A percentile compares a stretch with the other conserved stretches of the same genome.
Evolutionary conservation across 2,113 vertebrate species (phyloP).

Genomic region (Kryptolebias marmoratus): DNA sequence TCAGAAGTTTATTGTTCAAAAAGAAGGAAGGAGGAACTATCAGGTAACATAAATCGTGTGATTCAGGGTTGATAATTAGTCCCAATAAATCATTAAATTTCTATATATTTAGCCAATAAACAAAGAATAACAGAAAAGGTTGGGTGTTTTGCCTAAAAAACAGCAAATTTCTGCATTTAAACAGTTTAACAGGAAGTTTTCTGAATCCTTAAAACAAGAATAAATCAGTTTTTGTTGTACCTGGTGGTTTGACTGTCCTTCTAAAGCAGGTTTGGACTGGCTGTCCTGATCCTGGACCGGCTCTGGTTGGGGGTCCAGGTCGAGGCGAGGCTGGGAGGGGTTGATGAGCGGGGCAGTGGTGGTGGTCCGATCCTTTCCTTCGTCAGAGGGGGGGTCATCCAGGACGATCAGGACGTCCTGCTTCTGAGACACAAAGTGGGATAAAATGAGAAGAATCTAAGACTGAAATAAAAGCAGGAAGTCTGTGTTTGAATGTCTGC

Average conservation of each 20-base stretch:
- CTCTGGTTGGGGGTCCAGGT: constrained; percentile 50
- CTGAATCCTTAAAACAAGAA: too few relatives aligned
- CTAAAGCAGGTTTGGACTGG: constrained; percentile 41
- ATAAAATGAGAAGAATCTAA: background rate
- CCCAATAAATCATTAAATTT: too few relatives aligned
- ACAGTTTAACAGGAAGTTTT: background rate
- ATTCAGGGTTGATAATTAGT: too few relatives aligned
- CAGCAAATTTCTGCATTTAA: background rate
- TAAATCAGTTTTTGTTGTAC: constrained; percentile 15
- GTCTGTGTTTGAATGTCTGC: background rate
- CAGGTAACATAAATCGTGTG: too few relatives aligned
- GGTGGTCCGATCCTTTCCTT: constrained; percentile 54
- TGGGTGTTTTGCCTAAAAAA: background rate
- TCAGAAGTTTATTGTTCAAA: too few relatives aligned
- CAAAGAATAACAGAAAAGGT: too few relatives aligned
- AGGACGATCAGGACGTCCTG: constrained; percentile 80
- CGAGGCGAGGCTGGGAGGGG: constrained; percentile 53
- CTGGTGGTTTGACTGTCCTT: constrained; percentile 46
- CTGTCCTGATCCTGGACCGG: background rate
- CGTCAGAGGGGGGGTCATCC: constrained; percentile 72
- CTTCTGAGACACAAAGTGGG: constrained; percentile 60
- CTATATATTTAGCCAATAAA: too few relatives aligned
- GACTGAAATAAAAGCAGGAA: background rate
- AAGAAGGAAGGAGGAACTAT: too few relatives aligned
- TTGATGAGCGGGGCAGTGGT: constrained; percentile 34